Conservation (phyloP, 2,113 vertebrate genomes). For the Petrocephalus microphthalmus region DNA sequence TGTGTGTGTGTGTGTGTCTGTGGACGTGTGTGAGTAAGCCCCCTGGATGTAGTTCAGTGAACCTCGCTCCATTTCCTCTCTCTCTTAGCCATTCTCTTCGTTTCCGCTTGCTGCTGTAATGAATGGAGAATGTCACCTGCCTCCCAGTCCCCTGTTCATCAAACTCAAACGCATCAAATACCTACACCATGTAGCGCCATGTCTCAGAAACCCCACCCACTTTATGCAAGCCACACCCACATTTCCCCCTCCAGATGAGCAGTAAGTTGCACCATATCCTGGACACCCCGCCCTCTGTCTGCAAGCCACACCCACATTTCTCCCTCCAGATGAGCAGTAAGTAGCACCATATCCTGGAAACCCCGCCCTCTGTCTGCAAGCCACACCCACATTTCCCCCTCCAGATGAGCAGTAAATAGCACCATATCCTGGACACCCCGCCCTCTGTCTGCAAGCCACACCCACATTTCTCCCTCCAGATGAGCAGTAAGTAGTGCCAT, state of each 20-base stretch:
- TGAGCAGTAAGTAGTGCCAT: not conserved
- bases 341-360: not conserved
- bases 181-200: not conserved
- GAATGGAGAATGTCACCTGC: slow-evolving; percentile 31
- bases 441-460: not conserved
- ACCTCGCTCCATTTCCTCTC: not conserved
- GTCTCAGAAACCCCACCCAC: not conserved
- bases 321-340: not conserved
- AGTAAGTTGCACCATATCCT: not conserved
- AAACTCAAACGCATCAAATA: slow-evolving; percentile 33
- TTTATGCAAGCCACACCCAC: not conserved
- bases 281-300: not conserved
- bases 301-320: not conserved
- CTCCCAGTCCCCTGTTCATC: slow-evolving; percentile 19
- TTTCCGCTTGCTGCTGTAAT: slow-evolving; percentile 34
- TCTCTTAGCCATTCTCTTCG: slow-evolving; percentile 1
- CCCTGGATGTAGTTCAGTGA: not conserved
- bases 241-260: not conserved
- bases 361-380: not conserved
- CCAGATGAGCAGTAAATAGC: not conserved
- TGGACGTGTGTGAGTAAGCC: not conserved
- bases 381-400: not conserved
- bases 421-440: not conserved
- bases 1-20: not conserved
- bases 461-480: not conserved